Base-by-base conservation (phyloP, 2,888 invertebrate species). In the Beris chalybata region DNA sequence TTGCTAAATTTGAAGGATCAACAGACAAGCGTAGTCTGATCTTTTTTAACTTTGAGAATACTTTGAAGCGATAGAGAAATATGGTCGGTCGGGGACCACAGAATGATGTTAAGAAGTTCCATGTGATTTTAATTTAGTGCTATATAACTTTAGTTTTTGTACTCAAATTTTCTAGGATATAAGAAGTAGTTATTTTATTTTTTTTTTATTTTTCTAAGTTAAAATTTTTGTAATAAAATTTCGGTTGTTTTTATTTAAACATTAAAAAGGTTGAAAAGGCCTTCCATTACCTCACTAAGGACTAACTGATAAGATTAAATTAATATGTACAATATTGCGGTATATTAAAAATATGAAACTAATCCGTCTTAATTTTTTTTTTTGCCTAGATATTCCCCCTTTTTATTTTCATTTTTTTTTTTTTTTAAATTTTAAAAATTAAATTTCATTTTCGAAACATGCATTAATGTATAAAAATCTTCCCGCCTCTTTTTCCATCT, bases 1-100 rank as follows among this genome's bases (percentile, higher is more conserved):
- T 72, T 79, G 66, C 73, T 79, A 31, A 79, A 81, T 74, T 74
- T 81, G 54, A 79, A 76, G 63, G 80, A 81, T 38, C 65, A 65
- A 22, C 61, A 61, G 30, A 61, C 61, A 2, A 61, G 52, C 13
- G 52, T 61, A 5, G 61, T 61, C 15, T 61, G 50, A 4, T 38
- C 38, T 22, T 22, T 3, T 22, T 22, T 3, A 22, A 22, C 22
- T 22, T 2, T 22, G 22, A 38, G 9, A 38, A 38, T 38, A 38
- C 38, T 7, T 7, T 7, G 38, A 38, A 4, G 3, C 5, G 5
- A 38, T 7, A 3, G 38, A 38, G 38, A 38, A 38, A 7, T n/a
- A n/a, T 9, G 5, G 38, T 38, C 38, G 1, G 38, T 9, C 5
- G 9, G 38, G 38, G 38, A 38, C 38, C 38, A 38, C 7, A 38